These are phyloP conservation scores for Bungarus multicinctus DNA, from an alignment of 2,113 vertebrate genomes.

Conservation along the genomic window DNA sequence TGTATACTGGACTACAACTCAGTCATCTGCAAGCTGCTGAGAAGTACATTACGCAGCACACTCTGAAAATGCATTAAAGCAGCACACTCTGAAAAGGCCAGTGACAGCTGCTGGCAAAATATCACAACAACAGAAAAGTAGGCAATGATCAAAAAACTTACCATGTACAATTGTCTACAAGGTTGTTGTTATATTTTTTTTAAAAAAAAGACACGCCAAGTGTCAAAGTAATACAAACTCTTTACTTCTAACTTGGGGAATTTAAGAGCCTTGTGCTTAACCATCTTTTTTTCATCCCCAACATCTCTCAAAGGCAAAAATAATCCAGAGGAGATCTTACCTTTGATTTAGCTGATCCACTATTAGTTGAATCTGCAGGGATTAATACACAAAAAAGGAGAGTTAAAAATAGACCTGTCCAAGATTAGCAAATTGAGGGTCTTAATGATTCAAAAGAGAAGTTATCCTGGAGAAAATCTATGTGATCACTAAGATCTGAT, in stretches of 20 bases:
- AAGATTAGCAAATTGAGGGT: background rate
- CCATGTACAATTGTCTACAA: background rate
- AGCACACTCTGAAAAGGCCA: background rate
- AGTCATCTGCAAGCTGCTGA: background rate
- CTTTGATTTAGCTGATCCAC: constrained; percentile 92
- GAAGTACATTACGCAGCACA: background rate
- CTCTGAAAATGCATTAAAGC: background rate
- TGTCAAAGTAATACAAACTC: background rate
- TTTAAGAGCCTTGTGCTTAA: background rate
- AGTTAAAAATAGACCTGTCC: accelerated
- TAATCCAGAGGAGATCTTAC: constrained; percentile 67
- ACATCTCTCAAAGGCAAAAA: background rate
- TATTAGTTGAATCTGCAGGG: constrained; percentile 85
- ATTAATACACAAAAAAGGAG: constrained; percentile 5
- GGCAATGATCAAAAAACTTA: background rate
- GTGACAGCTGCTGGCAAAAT: background rate
- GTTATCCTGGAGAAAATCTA: background rate
- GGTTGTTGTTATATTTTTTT: background rate
- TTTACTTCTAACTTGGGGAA: background rate
- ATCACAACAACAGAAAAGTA: background rate
- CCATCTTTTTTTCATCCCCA: background rate
- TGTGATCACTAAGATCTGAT: background rate
- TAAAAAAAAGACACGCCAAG: background rate
- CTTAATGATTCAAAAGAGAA: background rate
- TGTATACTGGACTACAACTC: background rate